Percentiles rank a stretch among this genome's conserved stretches.
Evolutionary conservation across 2,113 vertebrate genomes (phyloP).

Genomic region (Ctenodactylus gundi): DNA sequence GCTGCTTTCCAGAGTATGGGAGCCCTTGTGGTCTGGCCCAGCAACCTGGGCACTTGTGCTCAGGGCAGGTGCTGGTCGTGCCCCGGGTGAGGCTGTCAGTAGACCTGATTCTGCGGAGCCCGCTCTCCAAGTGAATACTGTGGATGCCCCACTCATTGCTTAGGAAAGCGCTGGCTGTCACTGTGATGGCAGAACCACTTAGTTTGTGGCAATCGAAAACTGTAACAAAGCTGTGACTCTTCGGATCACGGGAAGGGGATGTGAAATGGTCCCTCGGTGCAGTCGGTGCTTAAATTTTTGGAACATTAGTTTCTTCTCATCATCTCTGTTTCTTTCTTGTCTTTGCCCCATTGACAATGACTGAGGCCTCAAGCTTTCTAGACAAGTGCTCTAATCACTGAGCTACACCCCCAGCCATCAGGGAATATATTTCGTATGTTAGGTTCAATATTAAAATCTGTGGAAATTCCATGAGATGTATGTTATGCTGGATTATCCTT

Average conservation of each 20-base stretch:
- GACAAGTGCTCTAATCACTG: too few relatives aligned
- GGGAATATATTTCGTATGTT: neutral
- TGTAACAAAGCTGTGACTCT: neutral
- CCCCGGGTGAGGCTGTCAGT: neutral
- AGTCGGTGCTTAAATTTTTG: neutral
- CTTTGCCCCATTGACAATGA: neutral
- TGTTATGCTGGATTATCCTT: neutral
- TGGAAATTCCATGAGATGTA: neutral
- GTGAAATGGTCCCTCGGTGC: neutral
- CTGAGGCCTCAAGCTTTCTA: too few relatives aligned
- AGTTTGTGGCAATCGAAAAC: neutral
- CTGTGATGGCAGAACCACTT: neutral
- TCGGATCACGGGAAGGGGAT: neutral
- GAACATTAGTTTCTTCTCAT: neutral
- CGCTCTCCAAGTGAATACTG: neutral
- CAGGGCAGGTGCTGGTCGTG: neutral
- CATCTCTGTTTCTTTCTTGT: neutral
- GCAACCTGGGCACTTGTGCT: neutral
- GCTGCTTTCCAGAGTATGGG: neutral
- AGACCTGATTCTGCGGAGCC: neutral
- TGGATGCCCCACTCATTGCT: neutral
- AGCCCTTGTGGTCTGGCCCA: neutral
- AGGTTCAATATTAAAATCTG: neutral
- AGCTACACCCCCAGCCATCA: too few relatives aligned
- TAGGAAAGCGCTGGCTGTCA: neutral